Evolutionary conservation across 2,888 invertebrate genomes (phyloP), one percentile per base, ranked within the genome.

Genomic region (Megaustenia siamemsis): DNA sequence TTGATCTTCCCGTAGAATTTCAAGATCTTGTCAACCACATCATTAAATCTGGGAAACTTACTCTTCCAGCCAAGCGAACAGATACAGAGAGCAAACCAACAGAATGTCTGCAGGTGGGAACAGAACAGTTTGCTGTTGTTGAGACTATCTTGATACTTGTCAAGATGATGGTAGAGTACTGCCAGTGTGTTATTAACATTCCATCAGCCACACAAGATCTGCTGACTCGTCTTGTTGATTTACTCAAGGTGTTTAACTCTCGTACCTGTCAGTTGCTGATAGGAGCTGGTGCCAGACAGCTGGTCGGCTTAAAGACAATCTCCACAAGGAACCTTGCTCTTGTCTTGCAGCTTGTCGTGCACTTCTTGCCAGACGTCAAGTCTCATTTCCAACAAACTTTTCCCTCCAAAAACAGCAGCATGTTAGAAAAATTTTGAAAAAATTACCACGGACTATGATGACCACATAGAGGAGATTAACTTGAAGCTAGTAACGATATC

Each of bases 281-380:
- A 83, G 99, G 99, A 69, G 99, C 99, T 66, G 99, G 99, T 69
- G 99, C 99, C 10, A 96, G 99, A 92, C 97, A 97, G 92, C 96
- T 98, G 88, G 98, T 98, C 60, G 99, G 99, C 0, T 90, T 95
- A 73, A 95, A 94, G 89, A 94, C 94, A 71, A 94, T 94, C 84
- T 98, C 98, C 6, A 98, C 97, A 90, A 97, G 97, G 56, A 98
- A 99, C 95, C 95, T 99, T 90, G 94, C 94, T 35, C 90, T 94
- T 43, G 94, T 94, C 3, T 94, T 95, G 24, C 95, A 95, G 90
- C 91, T 95, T 63, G 93, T 95, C 56, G 92, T 93, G 12, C 86
- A 96, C 96, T 90, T 97, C 88, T 93, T 95, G 86, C 94, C 94
- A 21, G 88, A 90, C 83, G 91, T 94, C 8, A 90, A 92, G 85